Conservation (phyloP, 2,888 invertebrate genomes). For the Blastobasis adustella region DNA sequence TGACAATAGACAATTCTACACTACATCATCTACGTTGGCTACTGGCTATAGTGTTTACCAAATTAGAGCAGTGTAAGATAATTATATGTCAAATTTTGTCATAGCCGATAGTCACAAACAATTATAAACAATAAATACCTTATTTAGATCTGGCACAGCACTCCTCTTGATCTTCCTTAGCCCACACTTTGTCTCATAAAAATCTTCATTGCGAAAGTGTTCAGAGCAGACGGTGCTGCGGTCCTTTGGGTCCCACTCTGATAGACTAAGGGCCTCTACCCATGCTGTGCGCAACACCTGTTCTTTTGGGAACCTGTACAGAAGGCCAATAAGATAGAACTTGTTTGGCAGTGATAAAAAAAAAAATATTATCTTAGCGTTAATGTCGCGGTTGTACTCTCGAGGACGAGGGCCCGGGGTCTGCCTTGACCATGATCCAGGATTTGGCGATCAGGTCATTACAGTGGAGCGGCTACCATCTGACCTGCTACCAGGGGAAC, state of each 20-base stretch:
- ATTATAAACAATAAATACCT: background rate
- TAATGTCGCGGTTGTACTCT: too few relatives aligned
- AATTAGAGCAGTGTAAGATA: too few relatives aligned
- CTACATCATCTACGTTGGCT: background rate
- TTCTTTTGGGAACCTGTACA: conserved; percentile 49
- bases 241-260: conserved; percentile 43
- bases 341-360: too few relatives aligned
- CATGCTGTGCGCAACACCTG: conserved; percentile 34
- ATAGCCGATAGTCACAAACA: background rate
- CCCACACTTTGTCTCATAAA: background rate
- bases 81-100: background rate
- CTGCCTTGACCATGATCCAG: too few relatives aligned
- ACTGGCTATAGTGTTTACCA: background rate
- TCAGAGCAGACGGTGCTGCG: conserved; percentile 50
- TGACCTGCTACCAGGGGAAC: too few relatives aligned
- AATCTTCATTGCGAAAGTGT: conserved; percentile 41
- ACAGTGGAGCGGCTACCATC: too few relatives aligned
- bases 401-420: too few relatives aligned
- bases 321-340: background rate
- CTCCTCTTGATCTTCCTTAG: background rate
- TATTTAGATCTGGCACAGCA: background rate
- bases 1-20: background rate
- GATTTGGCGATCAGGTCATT: too few relatives aligned
- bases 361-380: background rate
- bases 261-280: conserved; percentile 39